A percentile compares a stretch with the other conserved stretches of the same genome.
phyloP scores from a whole-genome alignment of 2,797 vertebrate species.

The Caiman crocodilus region DNA sequence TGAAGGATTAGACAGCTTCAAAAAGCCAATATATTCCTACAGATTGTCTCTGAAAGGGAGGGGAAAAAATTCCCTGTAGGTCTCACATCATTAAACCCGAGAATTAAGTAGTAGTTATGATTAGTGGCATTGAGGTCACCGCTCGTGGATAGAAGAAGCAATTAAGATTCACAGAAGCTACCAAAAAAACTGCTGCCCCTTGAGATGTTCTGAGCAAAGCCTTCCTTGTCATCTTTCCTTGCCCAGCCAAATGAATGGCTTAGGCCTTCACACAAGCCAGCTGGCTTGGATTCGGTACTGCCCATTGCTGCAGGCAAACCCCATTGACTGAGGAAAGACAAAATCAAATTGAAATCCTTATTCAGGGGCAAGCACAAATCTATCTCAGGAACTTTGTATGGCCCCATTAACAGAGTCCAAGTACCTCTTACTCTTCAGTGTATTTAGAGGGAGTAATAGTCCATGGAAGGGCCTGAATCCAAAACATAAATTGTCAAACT shows the following conservation, averaged over 20 bases:
- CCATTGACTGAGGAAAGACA: neutral
- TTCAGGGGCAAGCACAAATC: neutral
- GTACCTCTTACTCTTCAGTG: neutral
- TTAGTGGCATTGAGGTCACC: constrained; percentile 65
- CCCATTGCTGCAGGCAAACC: neutral
- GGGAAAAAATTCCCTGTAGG: constrained; percentile 60
- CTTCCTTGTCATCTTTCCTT: neutral
- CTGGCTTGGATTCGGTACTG: neutral
- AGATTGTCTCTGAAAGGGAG: constrained; percentile 62
- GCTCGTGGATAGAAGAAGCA: constrained; percentile 11
- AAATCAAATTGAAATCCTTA: neutral
- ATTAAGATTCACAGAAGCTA: constrained; percentile 60
- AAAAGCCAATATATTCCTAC: constrained; percentile 72
- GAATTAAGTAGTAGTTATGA: constrained; percentile 57
- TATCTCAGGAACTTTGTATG: neutral
- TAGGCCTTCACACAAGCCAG: neutral
- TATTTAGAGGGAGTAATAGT: neutral
- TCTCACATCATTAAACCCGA: constrained; percentile 67
- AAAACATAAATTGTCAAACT: no score
- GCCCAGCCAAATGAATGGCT: neutral
- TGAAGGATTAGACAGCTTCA: constrained; percentile 70
- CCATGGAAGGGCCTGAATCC: no score
- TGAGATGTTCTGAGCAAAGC: constrained; percentile 3
- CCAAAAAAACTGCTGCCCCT: neutral
- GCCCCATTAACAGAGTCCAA: neutral